Base-by-base conservation (phyloP, 2,888 invertebrate genomes). In the Macaria liturata region DNA sequence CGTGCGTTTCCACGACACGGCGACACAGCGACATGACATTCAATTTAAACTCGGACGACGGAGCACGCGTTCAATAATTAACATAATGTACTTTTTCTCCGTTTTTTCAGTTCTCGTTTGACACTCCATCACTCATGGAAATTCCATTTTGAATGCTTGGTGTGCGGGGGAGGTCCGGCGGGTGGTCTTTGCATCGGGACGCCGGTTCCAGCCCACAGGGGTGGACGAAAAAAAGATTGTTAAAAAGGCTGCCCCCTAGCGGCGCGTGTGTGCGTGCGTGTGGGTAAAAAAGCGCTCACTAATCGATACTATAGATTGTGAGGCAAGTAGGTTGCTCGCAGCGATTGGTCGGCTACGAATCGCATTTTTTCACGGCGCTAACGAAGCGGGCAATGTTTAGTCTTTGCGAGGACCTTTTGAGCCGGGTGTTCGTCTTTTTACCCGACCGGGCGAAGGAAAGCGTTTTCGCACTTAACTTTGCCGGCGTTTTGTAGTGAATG, bases 71-170 rank as follows among this genome's bases (percentile, higher is more conserved):
- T 86, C 88, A 84, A 91, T 91, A 91, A 91, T 91, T 91, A 91
- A 91, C 91, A 91, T 91, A 91, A 91, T 91, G 84, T 86, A 84
- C 86, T 88, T 91, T 91, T 91, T 87, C 89, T 91, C 86, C 86
- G 73, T 89, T 91, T 91, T 91, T 88, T 81, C 87, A 86, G 85
- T 86, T 89, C 84, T 83, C 89, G 90, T 91, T 91, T 91, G 91
- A 91, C 91, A 91, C 91, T 91, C 91, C 91, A 91, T 91, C 91
- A 91, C 89, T 91, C 91, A 91, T 88, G 91, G 91, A 91, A 91
- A 91, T 91, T 91, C 91, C 91, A 91, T 91, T 91, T 91, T 91
- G 89, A 90, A 90, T 90, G 90, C 87, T 68, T 86, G 88, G 81
- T 85, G 83, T 86, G 83, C 81, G 85, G 83, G 86, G 85, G 82